Evolutionary conservation across 2,888 invertebrate species (phyloP).

Genomic region (Cremastinae sp.): DNA sequence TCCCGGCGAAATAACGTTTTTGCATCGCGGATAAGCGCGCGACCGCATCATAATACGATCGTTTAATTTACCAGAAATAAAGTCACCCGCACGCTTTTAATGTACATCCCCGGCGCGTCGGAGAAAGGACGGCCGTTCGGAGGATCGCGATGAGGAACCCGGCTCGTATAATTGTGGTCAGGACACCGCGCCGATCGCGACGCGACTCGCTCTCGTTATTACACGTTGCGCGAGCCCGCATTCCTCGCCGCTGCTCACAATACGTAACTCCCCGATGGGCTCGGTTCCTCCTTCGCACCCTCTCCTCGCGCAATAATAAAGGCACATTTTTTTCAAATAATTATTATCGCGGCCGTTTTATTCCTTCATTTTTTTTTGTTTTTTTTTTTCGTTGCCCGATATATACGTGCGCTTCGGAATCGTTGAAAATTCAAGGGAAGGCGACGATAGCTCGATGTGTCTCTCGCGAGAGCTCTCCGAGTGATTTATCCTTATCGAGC

Average conservation of each 20-base stretch:
- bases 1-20: constrained; percentile 52
- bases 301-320: no score
- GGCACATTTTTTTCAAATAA: no score
- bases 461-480: constrained; percentile 43
- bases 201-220: no score
- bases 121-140: no score
- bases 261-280: no score
- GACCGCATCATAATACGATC: constrained; percentile 42
- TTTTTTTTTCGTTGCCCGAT: no score
- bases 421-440: constrained; percentile 17
- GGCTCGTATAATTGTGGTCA: constrained; percentile 31
- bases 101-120: neutral
- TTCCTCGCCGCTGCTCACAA: no score
- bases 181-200: no score
- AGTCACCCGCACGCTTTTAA: constrained; percentile 41
- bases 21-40: constrained; percentile 52
- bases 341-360: no score
- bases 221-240: no score
- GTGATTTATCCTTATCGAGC: constrained; percentile 58
- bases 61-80: constrained; percentile 60
- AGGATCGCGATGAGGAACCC: neutral
- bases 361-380: no score
- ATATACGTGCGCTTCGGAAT: neutral
- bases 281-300: no score
- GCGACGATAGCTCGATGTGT: constrained; percentile 59